Base-by-base conservation (phyloP, 2,113 vertebrate species). In the Montifringilla adamsi region DNA sequence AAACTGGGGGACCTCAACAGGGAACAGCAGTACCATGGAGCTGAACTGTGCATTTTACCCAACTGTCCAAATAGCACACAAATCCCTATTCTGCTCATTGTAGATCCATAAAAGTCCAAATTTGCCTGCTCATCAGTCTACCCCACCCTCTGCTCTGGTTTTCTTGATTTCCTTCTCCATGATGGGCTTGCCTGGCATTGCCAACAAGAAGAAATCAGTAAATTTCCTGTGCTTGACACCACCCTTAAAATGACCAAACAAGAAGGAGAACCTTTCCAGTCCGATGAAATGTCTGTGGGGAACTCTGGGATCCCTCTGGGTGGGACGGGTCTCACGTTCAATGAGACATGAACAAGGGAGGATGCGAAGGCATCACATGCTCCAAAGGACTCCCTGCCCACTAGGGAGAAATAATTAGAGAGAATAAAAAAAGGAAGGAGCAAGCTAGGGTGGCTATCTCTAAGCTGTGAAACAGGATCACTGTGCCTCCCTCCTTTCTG, bases 331-430 rank as follows among this genome's bases (percentile, higher is more conserved):
- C 49, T 72, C 31, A 14, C 3, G 0, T 70, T 74, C 49, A 58
- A 43, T 8, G 20, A 84, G 43, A 81, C 30, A 35, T 0, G 6
- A 83, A 47, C 49, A 63, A 70, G 35, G 43, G 9, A 55, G 16
- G 15, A 75, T 55, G 27, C 0, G 0, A 63, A 85, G 39, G 20
- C n/a, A 75, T 33, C 60, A 26, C 26, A 16, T 26, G 22, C 28
- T 74, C 15, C 55, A 64, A 1, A 59, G 39, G 66, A 67, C 22
- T 22, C 21, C 27, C 53, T 58, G 46, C 19, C 16, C 19, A 55
- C 43, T 31, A 26, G 16, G 50, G 37, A 84, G 47, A 62, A 63
- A 52, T 37, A 68, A 50, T 53, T 64, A 60, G 26, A 66, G 7
- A 43, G 14, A 35, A 53, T 23, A 8, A 43, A 24, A 62, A 33